These are phyloP conservation scores for Ciona savignyi DNA, from an alignment of 23 tunicate genomes.

Conservation along the genomic window DNA sequence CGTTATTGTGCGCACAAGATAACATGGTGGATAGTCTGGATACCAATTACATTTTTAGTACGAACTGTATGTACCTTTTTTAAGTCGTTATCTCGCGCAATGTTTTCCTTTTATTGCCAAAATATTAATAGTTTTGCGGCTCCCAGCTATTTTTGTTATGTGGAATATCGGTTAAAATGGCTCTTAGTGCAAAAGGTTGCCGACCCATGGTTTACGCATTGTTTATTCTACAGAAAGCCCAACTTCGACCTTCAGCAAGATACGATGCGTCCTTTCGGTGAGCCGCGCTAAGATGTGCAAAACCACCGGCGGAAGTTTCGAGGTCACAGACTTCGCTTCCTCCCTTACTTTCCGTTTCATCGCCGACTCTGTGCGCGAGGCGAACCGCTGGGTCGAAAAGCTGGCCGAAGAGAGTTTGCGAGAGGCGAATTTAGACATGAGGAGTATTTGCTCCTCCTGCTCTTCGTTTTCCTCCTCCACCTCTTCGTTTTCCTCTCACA, in stretches of 20 bases:
- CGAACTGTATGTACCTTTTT: no score
- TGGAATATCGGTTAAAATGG: no score
- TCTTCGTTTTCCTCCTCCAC: conserved; percentile 78
- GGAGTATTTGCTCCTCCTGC: conserved; percentile 78
- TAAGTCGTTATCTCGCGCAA: no score
- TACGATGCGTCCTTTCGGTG: conserved; percentile 59
- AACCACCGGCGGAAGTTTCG: conserved; percentile 79
- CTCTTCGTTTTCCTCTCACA: conserved; percentile 54
- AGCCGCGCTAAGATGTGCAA: conserved; percentile 67
- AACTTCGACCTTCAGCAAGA: conserved; percentile 25
- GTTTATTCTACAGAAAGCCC: conserved; percentile 21
- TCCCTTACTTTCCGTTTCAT: conserved; percentile 61
- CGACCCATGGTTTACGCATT: no score
- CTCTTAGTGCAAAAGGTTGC: no score
- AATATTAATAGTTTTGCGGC: no score
- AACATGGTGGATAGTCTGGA: no score
- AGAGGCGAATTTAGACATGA: conserved; percentile 76
- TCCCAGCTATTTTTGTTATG: no score
- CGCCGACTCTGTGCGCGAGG: conserved; percentile 54
- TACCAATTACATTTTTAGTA: no score
- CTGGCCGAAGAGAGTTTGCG: conserved; percentile 57
- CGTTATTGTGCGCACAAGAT: no score
- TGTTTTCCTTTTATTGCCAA: no score
- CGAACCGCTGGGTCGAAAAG: conserved; percentile 58
- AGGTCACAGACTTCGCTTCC: conserved; percentile 62